Evolutionary conservation across 2,888 invertebrate genomes (phyloP).

Genomic region (Synergus umbraculus): DNA sequence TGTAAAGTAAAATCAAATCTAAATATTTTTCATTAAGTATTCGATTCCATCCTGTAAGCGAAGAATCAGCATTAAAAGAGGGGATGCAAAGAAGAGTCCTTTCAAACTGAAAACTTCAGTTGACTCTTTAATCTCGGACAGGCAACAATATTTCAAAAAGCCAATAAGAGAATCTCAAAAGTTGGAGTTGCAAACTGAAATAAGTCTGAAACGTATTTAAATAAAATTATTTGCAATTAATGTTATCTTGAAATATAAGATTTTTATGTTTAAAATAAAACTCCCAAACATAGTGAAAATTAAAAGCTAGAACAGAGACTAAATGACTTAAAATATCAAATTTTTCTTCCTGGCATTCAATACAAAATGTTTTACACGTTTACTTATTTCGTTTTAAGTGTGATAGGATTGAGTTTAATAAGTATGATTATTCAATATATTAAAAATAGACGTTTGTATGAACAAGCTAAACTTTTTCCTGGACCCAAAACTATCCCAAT

Average conservation of each 20-base stretch:
- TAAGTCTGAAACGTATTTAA: not conserved
- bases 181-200: not conserved
- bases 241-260: not conserved
- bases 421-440: slow-evolving; percentile 13
- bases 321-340: not conserved
- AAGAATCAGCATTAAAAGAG: not conserved
- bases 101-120: slow-evolving; percentile 1
- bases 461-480: slow-evolving; percentile 54
- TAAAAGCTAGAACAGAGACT: not conserved
- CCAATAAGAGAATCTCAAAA: not conserved
- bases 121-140: not conserved
- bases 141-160: not conserved
- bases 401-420: slow-evolving; percentile 2
- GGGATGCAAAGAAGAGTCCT: not conserved
- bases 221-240: not conserved
- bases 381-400: not conserved
- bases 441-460: slow-evolving; percentile 9
- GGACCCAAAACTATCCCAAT: slow-evolving; percentile 61
- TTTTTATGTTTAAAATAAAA: not conserved
- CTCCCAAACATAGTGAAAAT: not conserved
- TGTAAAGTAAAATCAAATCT: not conserved
- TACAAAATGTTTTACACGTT: not conserved
- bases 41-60: not conserved
- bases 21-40: too few relatives aligned
- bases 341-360: not conserved